These are phyloP conservation scores for Tachycineta bicolor DNA, from an alignment of 2,113 vertebrate species.

Conservation along the genomic window DNA sequence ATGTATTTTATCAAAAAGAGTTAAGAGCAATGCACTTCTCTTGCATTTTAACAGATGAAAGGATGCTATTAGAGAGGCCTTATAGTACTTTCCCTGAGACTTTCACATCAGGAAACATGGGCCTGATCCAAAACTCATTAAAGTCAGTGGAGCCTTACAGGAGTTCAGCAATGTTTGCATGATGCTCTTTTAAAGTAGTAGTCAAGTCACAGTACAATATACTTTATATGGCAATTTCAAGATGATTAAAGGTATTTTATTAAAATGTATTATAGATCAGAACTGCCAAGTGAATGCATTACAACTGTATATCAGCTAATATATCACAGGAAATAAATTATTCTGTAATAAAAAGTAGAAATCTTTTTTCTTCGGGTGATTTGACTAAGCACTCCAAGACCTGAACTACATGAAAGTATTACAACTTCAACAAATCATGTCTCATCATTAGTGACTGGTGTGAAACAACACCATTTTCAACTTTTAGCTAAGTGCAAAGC, in stretches of 20 bases:
- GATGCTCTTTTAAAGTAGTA: neutral
- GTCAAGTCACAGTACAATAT: neutral
- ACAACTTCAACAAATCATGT: neutral
- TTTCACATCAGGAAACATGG: neutral
- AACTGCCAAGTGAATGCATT: neutral
- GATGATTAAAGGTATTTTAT: neutral
- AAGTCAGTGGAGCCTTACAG: neutral
- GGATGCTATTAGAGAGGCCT: neutral
- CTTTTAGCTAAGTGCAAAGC: neutral
- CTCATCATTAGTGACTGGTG: neutral
- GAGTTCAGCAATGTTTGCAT: neutral
- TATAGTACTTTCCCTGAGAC: neutral
- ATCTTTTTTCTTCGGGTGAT: neutral
- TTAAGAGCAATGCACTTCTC: neutral
- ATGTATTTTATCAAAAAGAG: neutral
- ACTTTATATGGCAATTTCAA: neutral
- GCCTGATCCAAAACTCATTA: neutral
- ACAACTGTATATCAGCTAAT: neutral
- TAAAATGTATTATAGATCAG: neutral
- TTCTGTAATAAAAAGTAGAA: neutral
- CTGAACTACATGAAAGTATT: neutral
- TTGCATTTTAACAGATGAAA: neutral
- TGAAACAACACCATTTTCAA: neutral
- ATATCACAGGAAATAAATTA: neutral
- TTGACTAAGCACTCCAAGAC: neutral